phyloP scores from a whole-genome alignment of 2,888 invertebrate genomes.

The Hyles lineata region DNA sequence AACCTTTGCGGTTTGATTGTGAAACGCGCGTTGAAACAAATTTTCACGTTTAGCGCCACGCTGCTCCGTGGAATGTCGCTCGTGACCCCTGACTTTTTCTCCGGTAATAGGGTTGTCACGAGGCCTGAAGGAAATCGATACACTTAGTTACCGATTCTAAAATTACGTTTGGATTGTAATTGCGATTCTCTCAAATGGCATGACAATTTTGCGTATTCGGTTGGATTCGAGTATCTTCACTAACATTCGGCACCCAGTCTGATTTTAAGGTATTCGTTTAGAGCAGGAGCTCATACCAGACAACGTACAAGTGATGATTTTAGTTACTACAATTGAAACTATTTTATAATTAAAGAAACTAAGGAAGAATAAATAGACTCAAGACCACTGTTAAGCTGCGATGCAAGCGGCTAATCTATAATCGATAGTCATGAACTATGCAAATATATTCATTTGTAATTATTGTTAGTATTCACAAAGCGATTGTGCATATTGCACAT shows the following conservation, averaged over 20 bases:
- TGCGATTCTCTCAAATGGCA: background rate
- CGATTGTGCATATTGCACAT: slow-evolving; percentile 11
- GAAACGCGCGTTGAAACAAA: slow-evolving; percentile 3
- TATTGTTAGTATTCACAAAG: slow-evolving; percentile 8
- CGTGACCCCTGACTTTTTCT: slow-evolving; percentile 25
- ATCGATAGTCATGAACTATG: slow-evolving; percentile 1
- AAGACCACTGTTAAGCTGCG: background rate
- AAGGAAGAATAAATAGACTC: too few relatives aligned
- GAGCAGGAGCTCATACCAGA: too few relatives aligned
- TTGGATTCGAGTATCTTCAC: too few relatives aligned
- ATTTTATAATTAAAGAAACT: too few relatives aligned
- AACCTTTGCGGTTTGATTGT: slow-evolving; percentile 31
- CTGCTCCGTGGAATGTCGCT: background rate
- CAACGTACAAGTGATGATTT: too few relatives aligned
- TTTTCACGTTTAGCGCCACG: slow-evolving; percentile 21
- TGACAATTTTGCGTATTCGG: background rate
- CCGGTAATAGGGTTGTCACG: slow-evolving; percentile 10
- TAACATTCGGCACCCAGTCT: too few relatives aligned
- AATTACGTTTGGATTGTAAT: background rate
- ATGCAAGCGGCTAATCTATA: background rate
- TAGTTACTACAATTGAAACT: too few relatives aligned
- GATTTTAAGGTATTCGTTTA: too few relatives aligned
- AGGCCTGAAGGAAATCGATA: background rate
- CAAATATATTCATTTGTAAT: slow-evolving; percentile 8
- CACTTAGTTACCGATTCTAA: background rate